These are phyloP conservation scores for Calidris pygmaea DNA, from an alignment of 2,113 vertebrate genomes.

Conservation along the genomic window DNA sequence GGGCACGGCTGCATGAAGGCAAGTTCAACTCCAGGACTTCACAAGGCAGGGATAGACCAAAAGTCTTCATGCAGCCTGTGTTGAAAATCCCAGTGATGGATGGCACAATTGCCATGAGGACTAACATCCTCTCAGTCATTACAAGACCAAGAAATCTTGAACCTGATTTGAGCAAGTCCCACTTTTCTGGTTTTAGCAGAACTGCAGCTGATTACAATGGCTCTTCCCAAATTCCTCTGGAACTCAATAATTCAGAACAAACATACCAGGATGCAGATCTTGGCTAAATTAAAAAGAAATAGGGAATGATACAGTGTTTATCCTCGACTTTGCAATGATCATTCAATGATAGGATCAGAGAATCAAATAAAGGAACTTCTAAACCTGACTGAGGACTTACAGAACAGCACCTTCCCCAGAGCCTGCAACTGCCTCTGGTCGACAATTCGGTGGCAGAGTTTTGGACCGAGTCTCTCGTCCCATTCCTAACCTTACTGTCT, in stretches of 20 bases:
- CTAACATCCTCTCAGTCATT: neutral
- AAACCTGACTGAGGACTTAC: neutral
- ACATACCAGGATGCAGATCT: neutral
- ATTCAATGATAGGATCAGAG: neutral
- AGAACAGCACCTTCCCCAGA: neutral
- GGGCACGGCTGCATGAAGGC: neutral
- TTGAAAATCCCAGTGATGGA: neutral
- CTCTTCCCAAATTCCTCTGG: neutral
- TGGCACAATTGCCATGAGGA: neutral
- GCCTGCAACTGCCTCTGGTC: neutral
- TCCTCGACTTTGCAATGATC: neutral
- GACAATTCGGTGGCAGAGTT: neutral
- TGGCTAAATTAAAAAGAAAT: neutral
- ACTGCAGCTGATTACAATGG: neutral
- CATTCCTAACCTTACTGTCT: neutral
- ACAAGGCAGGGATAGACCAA: neutral
- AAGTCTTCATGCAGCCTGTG: neutral
- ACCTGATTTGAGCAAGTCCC: neutral
- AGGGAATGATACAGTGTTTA: neutral
- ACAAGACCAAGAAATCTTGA: neutral
- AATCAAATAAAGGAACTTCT: neutral
- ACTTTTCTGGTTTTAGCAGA: neutral
- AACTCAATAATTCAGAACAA: neutral
- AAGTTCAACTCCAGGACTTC: neutral
- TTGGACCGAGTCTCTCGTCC: neutral